Evolutionary conservation across 2,113 vertebrate species (phyloP).

Genomic region (Gnathonemus longibarbis): DNA sequence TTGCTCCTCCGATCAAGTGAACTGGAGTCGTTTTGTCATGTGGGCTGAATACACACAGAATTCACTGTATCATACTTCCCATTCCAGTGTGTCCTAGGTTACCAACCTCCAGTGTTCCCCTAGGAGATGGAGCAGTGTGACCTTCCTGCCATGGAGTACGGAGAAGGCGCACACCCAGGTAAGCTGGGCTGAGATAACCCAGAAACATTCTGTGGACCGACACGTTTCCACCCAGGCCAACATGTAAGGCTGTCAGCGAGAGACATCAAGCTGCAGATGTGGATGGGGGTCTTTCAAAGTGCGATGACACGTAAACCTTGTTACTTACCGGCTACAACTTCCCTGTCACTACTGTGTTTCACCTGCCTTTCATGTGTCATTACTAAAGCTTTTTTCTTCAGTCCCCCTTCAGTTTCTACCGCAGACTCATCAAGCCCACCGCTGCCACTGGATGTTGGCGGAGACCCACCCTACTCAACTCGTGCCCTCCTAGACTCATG

Average conservation of each 20-base stretch:
- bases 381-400: not conserved
- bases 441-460: not conserved
- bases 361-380: not conserved
- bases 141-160: not conserved
- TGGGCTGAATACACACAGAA: not conserved
- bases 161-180: not conserved
- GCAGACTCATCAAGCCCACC: not conserved
- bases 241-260: not conserved
- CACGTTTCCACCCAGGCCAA: not conserved
- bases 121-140: not conserved
- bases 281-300: not conserved
- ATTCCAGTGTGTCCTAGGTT: not conserved
- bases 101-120: not conserved
- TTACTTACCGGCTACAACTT: not conserved
- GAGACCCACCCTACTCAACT: not conserved
- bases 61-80: not conserved
- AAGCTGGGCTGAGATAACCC: not conserved
- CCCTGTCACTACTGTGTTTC: not conserved
- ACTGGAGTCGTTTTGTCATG: too few species aligned
- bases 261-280: not conserved
- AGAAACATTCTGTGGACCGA: not conserved
- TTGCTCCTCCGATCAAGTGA: too few species aligned
- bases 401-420: not conserved
- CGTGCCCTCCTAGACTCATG: not conserved
- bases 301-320: not conserved